These are phyloP conservation scores for Isotomurus palustris DNA, from an alignment of 2,888 invertebrate species.

Conservation along the genomic window DNA sequence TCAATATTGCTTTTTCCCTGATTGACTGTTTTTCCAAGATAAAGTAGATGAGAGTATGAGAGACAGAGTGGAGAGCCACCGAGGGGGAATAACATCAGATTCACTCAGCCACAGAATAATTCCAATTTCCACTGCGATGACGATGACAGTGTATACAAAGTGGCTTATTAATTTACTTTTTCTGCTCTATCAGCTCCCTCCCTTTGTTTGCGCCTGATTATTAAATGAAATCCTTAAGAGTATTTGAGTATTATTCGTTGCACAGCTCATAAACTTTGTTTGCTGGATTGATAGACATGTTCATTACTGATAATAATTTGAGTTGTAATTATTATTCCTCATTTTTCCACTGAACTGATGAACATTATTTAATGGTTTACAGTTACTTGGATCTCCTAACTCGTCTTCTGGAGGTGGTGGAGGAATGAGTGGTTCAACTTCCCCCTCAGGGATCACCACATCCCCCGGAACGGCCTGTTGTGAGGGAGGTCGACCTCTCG, in stretches of 20 bases:
- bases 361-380: not conserved
- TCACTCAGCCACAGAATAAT: no score
- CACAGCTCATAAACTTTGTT: not conserved
- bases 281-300: not conserved
- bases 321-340: not conserved
- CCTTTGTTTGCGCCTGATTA: not conserved
- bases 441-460: conserved; percentile 47
- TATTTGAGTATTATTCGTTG: conserved; percentile 1
- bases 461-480: conserved; percentile 59
- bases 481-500: conserved; percentile 84
- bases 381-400: conserved; percentile 45
- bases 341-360: not conserved
- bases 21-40: conserved; percentile 9
- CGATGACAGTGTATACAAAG: conserved; percentile 7
- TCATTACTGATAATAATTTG: not conserved
- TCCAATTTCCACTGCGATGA: no score
- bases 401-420: conserved; percentile 40
- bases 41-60: not conserved
- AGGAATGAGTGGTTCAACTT: conserved; percentile 46
- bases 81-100: no score
- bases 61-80: no score
- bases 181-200: not conserved
- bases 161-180: conserved; percentile 16
- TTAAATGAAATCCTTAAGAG: not conserved
- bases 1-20: not conserved